phyloP scores from a whole-genome alignment of 2,113 vertebrate genomes.

The Tursiops truncatus region DNA sequence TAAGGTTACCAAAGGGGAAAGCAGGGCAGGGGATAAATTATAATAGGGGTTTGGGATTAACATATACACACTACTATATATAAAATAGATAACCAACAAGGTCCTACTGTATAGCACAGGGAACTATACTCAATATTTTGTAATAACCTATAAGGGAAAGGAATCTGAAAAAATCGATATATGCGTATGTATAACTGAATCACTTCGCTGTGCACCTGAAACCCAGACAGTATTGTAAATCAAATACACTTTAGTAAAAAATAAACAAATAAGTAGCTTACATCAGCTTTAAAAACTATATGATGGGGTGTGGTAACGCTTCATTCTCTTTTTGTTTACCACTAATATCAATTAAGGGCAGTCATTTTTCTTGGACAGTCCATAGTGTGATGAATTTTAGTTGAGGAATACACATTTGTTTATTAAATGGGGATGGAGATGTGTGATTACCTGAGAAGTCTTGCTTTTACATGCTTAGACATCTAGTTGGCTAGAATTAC shows the following conservation, averaged over 20 bases:
- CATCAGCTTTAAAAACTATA: neutral
- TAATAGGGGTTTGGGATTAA: neutral
- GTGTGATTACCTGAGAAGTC: neutral
- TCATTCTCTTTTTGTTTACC: neutral
- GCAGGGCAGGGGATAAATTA: neutral
- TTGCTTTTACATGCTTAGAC: neutral
- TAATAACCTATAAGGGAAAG: neutral
- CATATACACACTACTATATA: neutral
- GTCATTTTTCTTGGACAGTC: neutral
- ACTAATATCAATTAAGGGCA: neutral
- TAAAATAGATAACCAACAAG: neutral
- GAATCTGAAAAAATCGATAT: neutral
- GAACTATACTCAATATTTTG: neutral
- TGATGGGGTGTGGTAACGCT: neutral
- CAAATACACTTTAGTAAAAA: neutral
- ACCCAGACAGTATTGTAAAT: neutral
- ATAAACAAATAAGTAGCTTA: neutral
- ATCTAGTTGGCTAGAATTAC: neutral
- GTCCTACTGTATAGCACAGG: neutral
- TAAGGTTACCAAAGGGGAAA: neutral
- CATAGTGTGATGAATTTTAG: neutral
- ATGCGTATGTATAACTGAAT: neutral
- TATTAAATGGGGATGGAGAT: neutral
- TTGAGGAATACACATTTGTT: neutral
- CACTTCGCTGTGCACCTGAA: neutral